Conservation (phyloP, 1,140 invertebrate species). For the Bradysia coprophila region DNA sequence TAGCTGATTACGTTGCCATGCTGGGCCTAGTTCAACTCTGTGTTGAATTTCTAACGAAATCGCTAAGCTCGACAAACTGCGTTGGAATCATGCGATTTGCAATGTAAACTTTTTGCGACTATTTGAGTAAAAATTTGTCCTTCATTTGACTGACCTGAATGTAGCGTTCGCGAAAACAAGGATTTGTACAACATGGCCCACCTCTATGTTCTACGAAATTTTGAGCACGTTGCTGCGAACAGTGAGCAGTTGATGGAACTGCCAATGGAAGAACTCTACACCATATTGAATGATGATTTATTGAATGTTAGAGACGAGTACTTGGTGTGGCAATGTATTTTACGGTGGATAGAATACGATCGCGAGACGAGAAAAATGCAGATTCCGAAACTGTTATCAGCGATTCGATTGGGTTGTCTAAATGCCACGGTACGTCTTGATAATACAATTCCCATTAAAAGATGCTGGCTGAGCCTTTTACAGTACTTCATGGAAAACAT, state of each 20-base stretch:
- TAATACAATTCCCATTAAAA: too few relatives aligned
- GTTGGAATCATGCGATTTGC: conserved; percentile 68
- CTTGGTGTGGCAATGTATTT: conserved; percentile 32
- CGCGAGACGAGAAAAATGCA: conserved; percentile 35
- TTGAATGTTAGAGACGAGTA: conserved; percentile 45
- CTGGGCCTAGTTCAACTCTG: conserved; percentile 57
- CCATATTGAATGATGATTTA: conserved; percentile 52
- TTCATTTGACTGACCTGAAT: too few relatives aligned
- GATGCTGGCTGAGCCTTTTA: too few relatives aligned
- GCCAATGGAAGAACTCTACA: conserved; percentile 42
- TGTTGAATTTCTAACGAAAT: conserved; percentile 46
- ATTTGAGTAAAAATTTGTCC: too few relatives aligned
- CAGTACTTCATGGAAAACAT: not conserved
- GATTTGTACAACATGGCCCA: too few relatives aligned
- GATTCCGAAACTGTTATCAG: conserved; percentile 55
- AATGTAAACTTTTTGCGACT: too few relatives aligned
- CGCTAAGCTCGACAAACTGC: conserved; percentile 52
- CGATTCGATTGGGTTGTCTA: conserved; percentile 64
- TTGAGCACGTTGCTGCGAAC: conserved; percentile 43
- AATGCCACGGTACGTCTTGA: conserved; percentile 54
- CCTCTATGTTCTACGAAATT: too few relatives aligned
- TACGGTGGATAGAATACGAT: conserved; percentile 38
- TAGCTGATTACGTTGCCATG: conserved; percentile 64
- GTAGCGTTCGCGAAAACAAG: too few relatives aligned
- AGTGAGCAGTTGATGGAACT: conserved; percentile 55